Evolutionary conservation across 1,140 invertebrate genomes (phyloP), one percentile per base, ranked within the genome.

Genomic region (Tetramorium parvispinum): DNA sequence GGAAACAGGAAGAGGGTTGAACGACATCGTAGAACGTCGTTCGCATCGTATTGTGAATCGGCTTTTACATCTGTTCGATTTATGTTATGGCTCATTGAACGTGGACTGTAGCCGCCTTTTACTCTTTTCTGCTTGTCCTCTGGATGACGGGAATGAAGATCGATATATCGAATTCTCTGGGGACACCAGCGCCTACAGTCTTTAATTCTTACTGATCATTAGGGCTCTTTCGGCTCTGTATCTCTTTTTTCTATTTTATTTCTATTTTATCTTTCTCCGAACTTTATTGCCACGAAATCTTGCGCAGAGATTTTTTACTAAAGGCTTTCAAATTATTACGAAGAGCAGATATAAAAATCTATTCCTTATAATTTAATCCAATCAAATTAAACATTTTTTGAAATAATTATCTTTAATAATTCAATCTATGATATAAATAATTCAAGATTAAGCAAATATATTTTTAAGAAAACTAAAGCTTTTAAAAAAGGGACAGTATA

Each of bases 1-100:
- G 43, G n/a, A 59, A 46, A 49, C 16, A 43, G 18, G 24, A 21
- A 59, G n/a, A 24, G 27, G 6, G 40, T 73, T 46, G 53, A 75
- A 83, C n/a, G 79, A 75, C 66, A 61, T 5, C 18, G 71, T 61
- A 49, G n/a, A 43, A 49, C 53, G 27, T 82, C 16, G 65, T 82
- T 46, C 6, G 24, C 21, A 21, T 73, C 40, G 51, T 68, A 13
- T 81, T 70, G 65, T 75, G 53, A 40, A 61, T 75, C 68, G 68
- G n/a, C 24, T 83, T 83, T 83, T 83, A 83, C 68, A 83, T 83
- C 27, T 73, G 68, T 46, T 83, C 68, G 79, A 83, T 61, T 83
- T 83, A 75, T 37, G 79, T 83, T 83, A 83, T 49, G 79, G 68
- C 68, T 83, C 68, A 83, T 83, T 83, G 53, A 75, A 83, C 43